Evolutionary conservation across 2,797 vertebrate genomes (phyloP).

Genomic region (Siniperca obscura): DNA sequence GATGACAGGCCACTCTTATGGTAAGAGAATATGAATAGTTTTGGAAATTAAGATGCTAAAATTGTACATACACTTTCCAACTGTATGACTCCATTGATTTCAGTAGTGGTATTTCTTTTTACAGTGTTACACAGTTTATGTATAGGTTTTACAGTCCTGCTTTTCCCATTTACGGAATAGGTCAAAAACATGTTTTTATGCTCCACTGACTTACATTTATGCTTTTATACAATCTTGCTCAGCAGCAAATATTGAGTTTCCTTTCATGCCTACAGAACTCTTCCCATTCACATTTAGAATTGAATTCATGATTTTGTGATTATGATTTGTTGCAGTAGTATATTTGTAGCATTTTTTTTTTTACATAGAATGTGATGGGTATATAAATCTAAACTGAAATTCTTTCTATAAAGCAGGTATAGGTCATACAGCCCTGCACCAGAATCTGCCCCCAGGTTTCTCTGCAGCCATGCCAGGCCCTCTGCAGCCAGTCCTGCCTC

Average conservation of each 20-base stretch:
- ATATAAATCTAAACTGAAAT: constrained; percentile 20
- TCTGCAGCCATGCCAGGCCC: constrained; percentile 92
- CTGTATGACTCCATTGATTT: neutral
- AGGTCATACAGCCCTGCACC: constrained; percentile 93
- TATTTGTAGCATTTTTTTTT: constrained; percentile 5
- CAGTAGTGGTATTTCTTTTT: neutral
- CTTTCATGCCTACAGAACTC: neutral
- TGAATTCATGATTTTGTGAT: neutral
- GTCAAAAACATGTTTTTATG: neutral
- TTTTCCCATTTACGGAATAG: neutral
- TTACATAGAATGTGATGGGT: neutral
- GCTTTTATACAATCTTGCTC: constrained; percentile 9
- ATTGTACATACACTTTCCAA: neutral
- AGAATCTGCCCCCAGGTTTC: constrained; percentile 95
- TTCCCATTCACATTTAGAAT: neutral
- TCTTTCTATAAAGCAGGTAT: constrained; percentile 86
- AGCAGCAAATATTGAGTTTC: constrained; percentile 12
- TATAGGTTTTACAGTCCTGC: neutral
- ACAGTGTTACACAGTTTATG: neutral
- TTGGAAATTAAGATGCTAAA: constrained; percentile 7
- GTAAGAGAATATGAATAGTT: constrained; percentile 78
- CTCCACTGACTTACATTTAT: neutral
- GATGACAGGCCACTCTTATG: constrained; percentile 97
- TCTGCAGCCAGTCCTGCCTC: constrained; percentile 93
- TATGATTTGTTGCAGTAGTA: too few relatives aligned